Conservation (phyloP, 1,140 invertebrate genomes). For the Procambarus clarkii region DNA sequence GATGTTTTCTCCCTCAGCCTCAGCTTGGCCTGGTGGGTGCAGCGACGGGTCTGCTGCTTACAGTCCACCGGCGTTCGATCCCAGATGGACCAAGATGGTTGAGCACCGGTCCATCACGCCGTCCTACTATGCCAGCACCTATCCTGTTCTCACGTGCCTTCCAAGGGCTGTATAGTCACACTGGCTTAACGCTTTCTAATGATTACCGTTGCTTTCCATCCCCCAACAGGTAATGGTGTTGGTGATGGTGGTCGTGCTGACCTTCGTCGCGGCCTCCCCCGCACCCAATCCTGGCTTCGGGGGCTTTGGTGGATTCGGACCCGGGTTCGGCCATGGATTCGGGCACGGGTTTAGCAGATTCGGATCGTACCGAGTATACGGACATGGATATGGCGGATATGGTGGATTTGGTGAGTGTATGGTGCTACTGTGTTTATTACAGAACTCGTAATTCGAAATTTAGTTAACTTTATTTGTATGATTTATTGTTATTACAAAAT, state of each 20-base stretch:
- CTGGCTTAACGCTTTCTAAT: neutral
- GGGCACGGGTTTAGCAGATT: neutral
- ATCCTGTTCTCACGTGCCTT: too few species aligned
- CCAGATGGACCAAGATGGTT: neutral
- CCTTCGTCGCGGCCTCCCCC: neutral
- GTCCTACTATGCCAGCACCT: neutral
- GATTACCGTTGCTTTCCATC: neutral
- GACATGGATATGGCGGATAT: neutral
- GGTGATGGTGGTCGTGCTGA: neutral
- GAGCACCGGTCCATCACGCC: neutral
- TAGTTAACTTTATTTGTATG: neutral
- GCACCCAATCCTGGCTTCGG: neutral
- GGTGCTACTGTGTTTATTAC: neutral
- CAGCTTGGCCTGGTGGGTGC: neutral
- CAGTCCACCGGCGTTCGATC: neutral
- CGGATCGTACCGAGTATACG: neutral
- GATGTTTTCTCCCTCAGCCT: neutral
- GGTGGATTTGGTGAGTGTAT: neutral
- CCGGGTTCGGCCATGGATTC: neutral
- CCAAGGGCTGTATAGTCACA: neutral
- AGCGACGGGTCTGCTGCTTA: neutral
- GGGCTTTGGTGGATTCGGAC: neutral
- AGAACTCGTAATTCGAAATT: too few species aligned
- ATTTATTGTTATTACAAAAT: constrained; percentile 6
- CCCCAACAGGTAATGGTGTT: neutral